These are phyloP conservation scores for Balaeniceps rex DNA, from an alignment of 2,113 vertebrate species.

Conservation along the genomic window DNA sequence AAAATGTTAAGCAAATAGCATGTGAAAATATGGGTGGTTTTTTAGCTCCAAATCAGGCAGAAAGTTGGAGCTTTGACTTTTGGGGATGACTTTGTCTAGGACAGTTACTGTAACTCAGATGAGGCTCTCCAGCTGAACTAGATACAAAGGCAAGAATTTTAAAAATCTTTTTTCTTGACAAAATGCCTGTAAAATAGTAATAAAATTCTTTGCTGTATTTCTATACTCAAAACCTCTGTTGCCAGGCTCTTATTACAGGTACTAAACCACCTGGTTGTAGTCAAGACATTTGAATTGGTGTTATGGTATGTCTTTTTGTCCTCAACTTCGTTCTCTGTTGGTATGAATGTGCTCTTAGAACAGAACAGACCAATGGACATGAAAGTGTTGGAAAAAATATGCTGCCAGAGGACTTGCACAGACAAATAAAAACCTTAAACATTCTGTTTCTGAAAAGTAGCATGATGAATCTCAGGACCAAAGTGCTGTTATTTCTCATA, in stretches of 20 bases:
- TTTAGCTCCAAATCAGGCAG: background rate
- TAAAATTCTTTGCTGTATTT: background rate
- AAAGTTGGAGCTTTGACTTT: background rate
- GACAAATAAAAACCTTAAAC: background rate
- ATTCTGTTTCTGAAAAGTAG: background rate
- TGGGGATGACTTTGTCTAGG: background rate
- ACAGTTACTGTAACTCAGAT: background rate
- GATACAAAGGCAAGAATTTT: background rate
- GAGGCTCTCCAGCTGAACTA: background rate
- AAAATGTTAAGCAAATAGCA: conserved; percentile 52
- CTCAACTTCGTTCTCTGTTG: background rate
- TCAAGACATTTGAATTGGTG: background rate
- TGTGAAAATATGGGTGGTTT: background rate
- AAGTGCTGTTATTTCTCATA: background rate
- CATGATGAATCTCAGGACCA: background rate
- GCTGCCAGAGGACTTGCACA: background rate
- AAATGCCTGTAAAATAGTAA: background rate
- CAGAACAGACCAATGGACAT: background rate
- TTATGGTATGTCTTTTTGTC: background rate
- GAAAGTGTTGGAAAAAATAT: background rate
- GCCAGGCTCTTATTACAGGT: background rate
- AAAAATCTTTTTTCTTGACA: background rate
- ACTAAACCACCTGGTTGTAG: background rate
- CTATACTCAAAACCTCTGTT: background rate
- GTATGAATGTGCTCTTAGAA: background rate